Evolutionary conservation across 1,140 invertebrate genomes (phyloP).

Genomic region (Drosophila insularis): DNA sequence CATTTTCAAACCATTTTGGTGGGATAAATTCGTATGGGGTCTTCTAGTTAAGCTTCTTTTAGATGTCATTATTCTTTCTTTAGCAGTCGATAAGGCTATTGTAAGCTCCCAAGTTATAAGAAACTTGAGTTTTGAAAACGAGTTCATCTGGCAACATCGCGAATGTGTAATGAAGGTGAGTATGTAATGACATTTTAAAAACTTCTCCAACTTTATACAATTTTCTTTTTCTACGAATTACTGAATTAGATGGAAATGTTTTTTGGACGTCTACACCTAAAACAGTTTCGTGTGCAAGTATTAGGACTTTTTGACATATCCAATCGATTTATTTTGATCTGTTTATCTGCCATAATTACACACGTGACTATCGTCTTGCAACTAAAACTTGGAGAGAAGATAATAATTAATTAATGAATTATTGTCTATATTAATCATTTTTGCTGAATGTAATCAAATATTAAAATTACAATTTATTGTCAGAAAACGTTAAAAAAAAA

Average conservation of each 20-base stretch:
- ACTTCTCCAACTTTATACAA: too few species aligned
- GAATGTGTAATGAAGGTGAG: background rate
- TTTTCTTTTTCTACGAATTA: too few species aligned
- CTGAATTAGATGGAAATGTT: constrained; percentile 1
- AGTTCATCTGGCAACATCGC: background rate
- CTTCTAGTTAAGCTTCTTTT: background rate
- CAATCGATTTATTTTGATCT: background rate
- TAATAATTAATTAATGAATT: too few species aligned
- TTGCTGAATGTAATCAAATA: too few species aligned
- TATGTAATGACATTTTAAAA: too few species aligned
- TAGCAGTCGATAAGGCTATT: background rate
- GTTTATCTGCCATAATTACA: background rate
- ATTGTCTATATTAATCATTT: too few species aligned
- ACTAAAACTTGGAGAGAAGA: background rate
- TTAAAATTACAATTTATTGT: too few species aligned
- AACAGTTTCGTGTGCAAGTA: background rate
- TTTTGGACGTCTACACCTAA: background rate
- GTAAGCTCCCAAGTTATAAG: background rate
- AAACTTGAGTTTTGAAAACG: background rate
- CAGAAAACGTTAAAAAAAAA: too few species aligned
- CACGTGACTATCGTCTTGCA: background rate
- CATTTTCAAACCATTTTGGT: background rate
- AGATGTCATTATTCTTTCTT: background rate
- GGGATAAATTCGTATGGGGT: background rate
- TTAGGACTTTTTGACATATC: background rate